Base-by-base conservation (phyloP, 2,113 vertebrate genomes). In the Ophiodon elongatus region DNA sequence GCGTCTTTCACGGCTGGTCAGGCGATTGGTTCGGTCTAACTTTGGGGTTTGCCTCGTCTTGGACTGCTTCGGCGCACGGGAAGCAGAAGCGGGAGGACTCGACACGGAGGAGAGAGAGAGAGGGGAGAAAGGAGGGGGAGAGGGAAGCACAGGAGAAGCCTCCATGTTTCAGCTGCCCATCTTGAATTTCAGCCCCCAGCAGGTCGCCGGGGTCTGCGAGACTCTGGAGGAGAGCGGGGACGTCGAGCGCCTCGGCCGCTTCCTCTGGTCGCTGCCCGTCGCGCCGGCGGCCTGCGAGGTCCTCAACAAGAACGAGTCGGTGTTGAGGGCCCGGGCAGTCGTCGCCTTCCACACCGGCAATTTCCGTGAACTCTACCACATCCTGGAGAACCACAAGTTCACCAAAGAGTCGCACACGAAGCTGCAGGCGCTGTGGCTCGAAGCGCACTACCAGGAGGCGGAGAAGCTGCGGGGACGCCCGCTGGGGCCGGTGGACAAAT, bases 161-260 rank as follows among this genome's bases (percentile, higher is more conserved):
- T 96, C 96, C 94, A 99, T 99, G 98, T 99, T 99, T 96, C 98
- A 99, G 95, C 94, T 99, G 95, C 98, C 98, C 89, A 97, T 99
- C 94, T 95, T 99, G 94, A 99, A 98, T 96, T 99, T 99, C 94
- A 99, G 98, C 95, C 97, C 98, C 95, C 97, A 99, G 98, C 98
- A 99, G 94, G 98, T 99, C 91, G 98, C 98, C 92, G 98, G 98
- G 97, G 98, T 99, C 91, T 99, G 98, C 94, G 98, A 99, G 96
- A 99, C 98, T 87, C 95, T 99, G 95, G 98, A 99, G 93, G 98
- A 99, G 88, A 99, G 98, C 94, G 98, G 98, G 89, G 98, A 99
- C 93, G 96, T 99, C 75, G 98, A 99, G 94, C 97, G 98, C 90
- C 96, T 99, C 86, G 98, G 98, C 81, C 98, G 98, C 94, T 99